Percentiles rank a stretch among this genome's conserved stretches.
Evolutionary conservation across 2,797 vertebrate genomes (phyloP).

Genomic region (Onychomys arenicola): DNA sequence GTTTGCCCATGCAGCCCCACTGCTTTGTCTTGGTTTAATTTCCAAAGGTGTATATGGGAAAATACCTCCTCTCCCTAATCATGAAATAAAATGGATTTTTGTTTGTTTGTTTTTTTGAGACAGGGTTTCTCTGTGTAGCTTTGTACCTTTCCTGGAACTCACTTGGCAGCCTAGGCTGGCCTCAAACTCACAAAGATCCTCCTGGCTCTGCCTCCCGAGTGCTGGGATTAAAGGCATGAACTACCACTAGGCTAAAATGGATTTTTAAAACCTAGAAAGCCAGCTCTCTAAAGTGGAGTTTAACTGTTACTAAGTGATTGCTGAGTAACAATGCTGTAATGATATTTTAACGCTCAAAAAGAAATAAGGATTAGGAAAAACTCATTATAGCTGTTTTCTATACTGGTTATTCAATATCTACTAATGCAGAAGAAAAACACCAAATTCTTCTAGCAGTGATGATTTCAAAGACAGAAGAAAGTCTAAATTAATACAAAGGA

Average conservation of each 20-base stretch:
- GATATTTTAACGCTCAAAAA: not conserved
- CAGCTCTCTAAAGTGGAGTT: not conserved
- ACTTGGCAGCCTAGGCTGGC: too few species aligned
- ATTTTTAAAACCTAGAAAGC: not conserved
- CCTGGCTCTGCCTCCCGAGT: too few species aligned
- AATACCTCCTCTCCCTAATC: not conserved
- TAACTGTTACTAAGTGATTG: not conserved
- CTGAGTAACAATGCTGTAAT: not conserved
- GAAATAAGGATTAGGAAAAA: not conserved
- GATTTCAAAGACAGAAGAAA: not conserved
- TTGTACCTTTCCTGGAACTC: too few species aligned
- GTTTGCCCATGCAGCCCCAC: not conserved
- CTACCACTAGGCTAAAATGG: too few species aligned
- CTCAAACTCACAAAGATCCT: too few species aligned
- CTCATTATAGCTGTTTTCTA: not conserved
- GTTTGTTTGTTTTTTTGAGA: too few species aligned
- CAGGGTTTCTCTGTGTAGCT: too few species aligned
- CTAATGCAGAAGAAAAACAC: not conserved
- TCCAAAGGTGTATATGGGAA: not conserved
- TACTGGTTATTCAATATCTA: not conserved
- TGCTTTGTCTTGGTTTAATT: slow-evolving; percentile 7
- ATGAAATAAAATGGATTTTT: not conserved
- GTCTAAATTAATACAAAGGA: not conserved
- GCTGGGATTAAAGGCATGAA: too few species aligned
- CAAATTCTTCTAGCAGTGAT: not conserved